These are phyloP conservation scores for Chaetorhynchus papuensis DNA, from an alignment of 2,113 vertebrate species.

Conservation along the genomic window DNA sequence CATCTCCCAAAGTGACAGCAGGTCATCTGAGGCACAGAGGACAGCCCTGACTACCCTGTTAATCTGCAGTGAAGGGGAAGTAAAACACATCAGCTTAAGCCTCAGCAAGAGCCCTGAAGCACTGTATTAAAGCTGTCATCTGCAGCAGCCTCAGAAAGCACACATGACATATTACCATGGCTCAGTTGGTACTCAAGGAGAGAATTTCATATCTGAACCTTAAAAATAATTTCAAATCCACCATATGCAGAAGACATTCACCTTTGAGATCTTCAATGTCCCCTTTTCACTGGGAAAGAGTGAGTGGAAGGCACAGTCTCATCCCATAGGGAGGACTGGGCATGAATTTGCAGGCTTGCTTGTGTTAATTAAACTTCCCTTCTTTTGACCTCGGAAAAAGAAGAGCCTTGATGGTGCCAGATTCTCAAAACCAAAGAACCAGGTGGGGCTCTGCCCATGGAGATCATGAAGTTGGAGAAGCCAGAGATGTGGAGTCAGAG, in stretches of 20 bases:
- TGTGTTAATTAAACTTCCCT: not conserved
- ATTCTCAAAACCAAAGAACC: not conserved
- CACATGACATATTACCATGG: not conserved
- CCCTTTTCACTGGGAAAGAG: not conserved
- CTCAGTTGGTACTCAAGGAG: not conserved
- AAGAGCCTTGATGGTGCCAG: not conserved
- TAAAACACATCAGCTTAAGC: not conserved
- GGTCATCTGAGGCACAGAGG: not conserved
- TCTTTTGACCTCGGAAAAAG: not conserved
- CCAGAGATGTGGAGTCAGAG: not conserved
- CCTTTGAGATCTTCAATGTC: not conserved
- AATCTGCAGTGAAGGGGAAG: not conserved
- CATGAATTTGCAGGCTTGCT: not conserved
- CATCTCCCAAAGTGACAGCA: not conserved
- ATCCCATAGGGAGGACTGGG: not conserved
- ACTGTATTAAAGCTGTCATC: not conserved
- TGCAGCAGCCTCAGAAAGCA: not conserved
- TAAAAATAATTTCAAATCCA: not conserved
- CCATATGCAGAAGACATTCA: not conserved
- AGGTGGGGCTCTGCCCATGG: not conserved
- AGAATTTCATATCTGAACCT: not conserved
- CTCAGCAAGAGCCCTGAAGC: not conserved
- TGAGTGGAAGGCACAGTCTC: not conserved
- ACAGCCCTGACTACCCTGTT: not conserved
- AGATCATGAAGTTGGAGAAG: not conserved